These are phyloP conservation scores for Boleophthalmus pectinirostris DNA, from an alignment of 2,113 vertebrate genomes.

Conservation along the genomic window DNA sequence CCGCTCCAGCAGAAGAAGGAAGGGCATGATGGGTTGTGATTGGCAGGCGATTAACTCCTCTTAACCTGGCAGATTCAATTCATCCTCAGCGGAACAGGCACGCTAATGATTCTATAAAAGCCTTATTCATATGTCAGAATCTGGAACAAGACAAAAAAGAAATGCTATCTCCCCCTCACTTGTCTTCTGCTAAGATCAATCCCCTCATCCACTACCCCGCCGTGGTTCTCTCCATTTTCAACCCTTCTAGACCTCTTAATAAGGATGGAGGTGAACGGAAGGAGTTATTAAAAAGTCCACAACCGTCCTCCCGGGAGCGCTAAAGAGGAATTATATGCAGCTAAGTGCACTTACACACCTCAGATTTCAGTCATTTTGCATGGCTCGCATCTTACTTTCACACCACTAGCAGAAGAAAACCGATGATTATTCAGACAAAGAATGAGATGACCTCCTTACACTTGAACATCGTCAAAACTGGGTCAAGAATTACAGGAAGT, in stretches of 20 bases:
- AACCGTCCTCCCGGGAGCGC: constrained; percentile 60
- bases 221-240: constrained; percentile 46
- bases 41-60: constrained; percentile 77
- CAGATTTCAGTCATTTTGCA: constrained; percentile 63
- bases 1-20: constrained; percentile 55
- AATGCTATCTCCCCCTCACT: constrained; percentile 35
- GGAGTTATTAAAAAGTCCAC: constrained; percentile 77
- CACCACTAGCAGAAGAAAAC: constrained; percentile 41
- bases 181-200: constrained; percentile 56
- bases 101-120: constrained; percentile 69
- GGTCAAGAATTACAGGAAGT: constrained; percentile 34
- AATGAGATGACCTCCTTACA: constrained; percentile 23
- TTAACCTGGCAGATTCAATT: constrained; percentile 69
- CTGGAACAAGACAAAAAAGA: constrained; percentile 38
- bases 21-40: constrained; percentile 67
- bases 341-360: constrained; percentile 66
- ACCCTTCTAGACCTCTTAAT: constrained; percentile 64
- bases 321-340: constrained; percentile 72
- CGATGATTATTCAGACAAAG: constrained; percentile 33
- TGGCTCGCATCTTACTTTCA: constrained; percentile 65
- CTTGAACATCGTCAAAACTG: constrained; percentile 44
- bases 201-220: constrained; percentile 54
- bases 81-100: constrained; percentile 63
- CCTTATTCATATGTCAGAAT: constrained; percentile 61
- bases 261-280: constrained; percentile 69